Evolutionary conservation across 2,113 vertebrate species (phyloP), one percentile per base, ranked within the genome.

Genomic region (Myotis brandtii): DNA sequence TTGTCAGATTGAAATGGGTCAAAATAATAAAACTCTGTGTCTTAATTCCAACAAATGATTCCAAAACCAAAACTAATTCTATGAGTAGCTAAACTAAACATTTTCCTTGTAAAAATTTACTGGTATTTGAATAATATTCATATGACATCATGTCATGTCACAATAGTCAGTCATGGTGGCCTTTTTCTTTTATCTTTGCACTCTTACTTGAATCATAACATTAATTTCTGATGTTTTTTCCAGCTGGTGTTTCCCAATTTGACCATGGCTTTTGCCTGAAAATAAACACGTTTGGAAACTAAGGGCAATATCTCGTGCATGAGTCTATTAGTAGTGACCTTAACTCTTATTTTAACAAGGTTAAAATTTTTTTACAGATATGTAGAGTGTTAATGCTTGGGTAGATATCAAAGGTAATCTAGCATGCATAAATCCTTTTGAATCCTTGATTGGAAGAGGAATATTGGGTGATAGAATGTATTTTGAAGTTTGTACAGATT

Each of bases 141-240:
- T 67, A 79, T 94, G 86, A 89, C 30, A 95, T 96, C 66, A 92
- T 81, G 27, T 46, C 66, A 72, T 91, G 93, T 96, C 95, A 93
- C 77, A 89, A 69, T 77, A 67, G 81, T 94, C 94, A 95, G 82
- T 88, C 77, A 77, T 32, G 72, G 92, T 93, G 67, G 81, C 67
- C 76, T 91, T 97, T 94, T 85, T n/a, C 50, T 90, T 93, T 96
- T 91, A 94, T 94, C 75, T 96, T 81, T 93, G 72, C n/a, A 67
- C 86, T 92, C 86, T 93, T 94, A 75, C 50, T 92, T 88, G 52
- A 94, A 85, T 94, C 46, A 52, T 91, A 87, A 77, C 66, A 91
- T 80, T 80, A 79, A 62, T 75, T 80, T 92, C 46, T 80, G 34
- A 70, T 89, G 16, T 34, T 40, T 85, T 81, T 86, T 50, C 91